Evolutionary conservation across 2,113 vertebrate genomes (phyloP), one percentile per base, ranked within the genome.

Genomic region (Pseudorhombus dupliciocellatus): DNA sequence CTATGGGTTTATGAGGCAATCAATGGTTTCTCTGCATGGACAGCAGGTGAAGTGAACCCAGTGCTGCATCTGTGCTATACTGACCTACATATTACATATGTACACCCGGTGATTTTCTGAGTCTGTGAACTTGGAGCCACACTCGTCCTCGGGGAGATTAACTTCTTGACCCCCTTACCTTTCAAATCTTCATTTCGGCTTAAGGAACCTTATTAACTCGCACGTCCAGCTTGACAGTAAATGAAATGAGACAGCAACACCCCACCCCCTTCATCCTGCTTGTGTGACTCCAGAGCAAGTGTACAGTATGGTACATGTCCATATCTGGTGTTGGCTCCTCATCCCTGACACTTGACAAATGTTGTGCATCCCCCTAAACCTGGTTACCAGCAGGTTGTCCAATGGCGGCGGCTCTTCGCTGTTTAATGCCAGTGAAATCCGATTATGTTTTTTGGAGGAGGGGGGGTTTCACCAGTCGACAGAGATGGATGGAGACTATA

Each of bases 281-380:
- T 72, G 18, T 24, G 64, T 75, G 84, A 66, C 56, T 15, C 18
- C 60, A 77, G 71, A 63, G 66, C 26, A 51, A 59, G 55, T 57
- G 81, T 73, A 77, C 44, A 59, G 81, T 75, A 70, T 48, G 60
- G 68, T 52, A 55, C 25, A 66, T 73, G 70, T 70, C 69, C 77
- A 24, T 67, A 82, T 86, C 84, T 78, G 86, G 11, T 60, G 67
- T 80, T 66, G 81, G 83, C 28, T 44, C 78, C 80, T 87, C 66
- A 53, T 56, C 56, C 10, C 90, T 50, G 90, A 92, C 93, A 93
- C 89, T 83, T 92, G 91, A 93, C 85, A 91, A 91, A 93, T 89
- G 88, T 54, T 66, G 54, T 11, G 71, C 62, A 80, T 60, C 56
- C 68, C 76, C 80, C 72, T 83, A 89, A 91, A 92, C 88, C 85